Evolutionary conservation across 2,797 vertebrate genomes (phyloP).

Genomic region (Trichosurus vulpecula): DNA sequence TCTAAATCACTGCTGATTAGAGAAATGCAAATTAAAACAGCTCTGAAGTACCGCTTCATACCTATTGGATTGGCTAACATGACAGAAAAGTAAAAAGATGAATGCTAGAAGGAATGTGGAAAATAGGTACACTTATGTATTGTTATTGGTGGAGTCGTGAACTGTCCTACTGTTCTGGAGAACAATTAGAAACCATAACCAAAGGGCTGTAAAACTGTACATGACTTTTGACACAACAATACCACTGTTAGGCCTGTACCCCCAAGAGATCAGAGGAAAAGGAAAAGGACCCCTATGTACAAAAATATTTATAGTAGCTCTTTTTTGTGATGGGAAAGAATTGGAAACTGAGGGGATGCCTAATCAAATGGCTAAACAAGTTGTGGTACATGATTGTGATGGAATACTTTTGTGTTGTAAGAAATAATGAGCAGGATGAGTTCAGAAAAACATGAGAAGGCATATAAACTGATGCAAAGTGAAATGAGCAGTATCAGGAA

Average conservation of each 20-base stretch:
- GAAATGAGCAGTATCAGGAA: too few relatives aligned
- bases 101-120: neutral
- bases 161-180: neutral
- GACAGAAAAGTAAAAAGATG: neutral
- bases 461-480: too few relatives aligned
- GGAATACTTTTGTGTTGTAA: neutral
- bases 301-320: neutral
- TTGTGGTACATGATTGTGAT: neutral
- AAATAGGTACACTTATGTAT: neutral
- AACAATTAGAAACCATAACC: neutral
- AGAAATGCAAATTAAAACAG: neutral
- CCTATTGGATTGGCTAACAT: neutral
- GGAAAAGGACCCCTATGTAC: neutral
- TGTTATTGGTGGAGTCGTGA: neutral
- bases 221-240: neutral
- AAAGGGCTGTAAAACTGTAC: neutral
- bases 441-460: too few relatives aligned
- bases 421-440: too few relatives aligned
- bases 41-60: neutral
- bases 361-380: neutral
- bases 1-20: neutral
- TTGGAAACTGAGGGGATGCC: neutral
- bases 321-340: neutral
- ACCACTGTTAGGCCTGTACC: neutral
- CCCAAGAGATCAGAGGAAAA: neutral